Base-by-base conservation (phyloP, 2,888 invertebrate species). In the Poecilobothrus nobilitatus region DNA sequence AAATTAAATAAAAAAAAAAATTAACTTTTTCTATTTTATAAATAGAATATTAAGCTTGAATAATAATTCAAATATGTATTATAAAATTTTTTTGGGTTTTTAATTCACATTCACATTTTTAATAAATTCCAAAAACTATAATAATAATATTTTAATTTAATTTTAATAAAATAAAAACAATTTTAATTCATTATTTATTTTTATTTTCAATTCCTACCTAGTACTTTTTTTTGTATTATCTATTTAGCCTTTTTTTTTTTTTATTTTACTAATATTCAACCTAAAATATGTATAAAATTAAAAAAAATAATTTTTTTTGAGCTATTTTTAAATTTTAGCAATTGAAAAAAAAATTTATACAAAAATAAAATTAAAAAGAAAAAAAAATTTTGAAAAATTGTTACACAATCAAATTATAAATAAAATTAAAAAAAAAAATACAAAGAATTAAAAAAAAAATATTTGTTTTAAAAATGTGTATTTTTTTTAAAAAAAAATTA, bases 291-390 rank as follows among this genome's bases (percentile, higher is more conserved):
- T n/a, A 53, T 53, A 53, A 12, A 53, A 18, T 53, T 53, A 37
- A 7, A 37, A 10, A 15, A 53, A 18, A 53, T 15, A 3, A 7
- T 37, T 27, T 27, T 37, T 53, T 53, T 53, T 53, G 27, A 5
- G 53, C 53, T 53, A 53, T 53, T 53, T 53, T 53, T 53, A 53
- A 53, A 41, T 18, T 53, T 53, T 15, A 53, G 53, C 53, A 53
- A 53, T 18, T 15, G 15, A 53, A 53, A 53, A 53, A 53, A 53
- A 53, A 53, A 18, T 53, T 12, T 53, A 53, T 53, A 53, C 6
- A 53, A 18, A 53, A 53, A 37, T 37, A 18, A 53, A 53, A 37
- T 37, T 37, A 37, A 37, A 37, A 10, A 37, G 7, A 37, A 53
- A 53, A 12, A 53, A 53, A 53, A 37, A 5, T 37, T 37, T 5